A percentile compares a stretch with the other conserved stretches of the same genome.
These are phyloP conservation scores for Cynocephalus volans DNA, from an alignment of 2,113 vertebrate species.

Conservation along the genomic window DNA sequence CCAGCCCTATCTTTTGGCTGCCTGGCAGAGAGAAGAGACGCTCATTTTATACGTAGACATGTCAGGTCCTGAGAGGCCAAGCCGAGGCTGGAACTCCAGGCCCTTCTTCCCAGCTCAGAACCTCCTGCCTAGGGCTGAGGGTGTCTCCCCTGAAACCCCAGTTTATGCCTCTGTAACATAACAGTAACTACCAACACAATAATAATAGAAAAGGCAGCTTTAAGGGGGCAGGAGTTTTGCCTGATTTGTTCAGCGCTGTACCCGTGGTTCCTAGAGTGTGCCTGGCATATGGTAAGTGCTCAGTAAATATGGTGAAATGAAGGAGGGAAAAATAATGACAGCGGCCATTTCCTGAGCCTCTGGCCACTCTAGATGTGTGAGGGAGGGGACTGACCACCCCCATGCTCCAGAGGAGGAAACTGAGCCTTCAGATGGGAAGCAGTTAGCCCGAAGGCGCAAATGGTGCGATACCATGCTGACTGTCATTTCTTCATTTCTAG, in stretches of 20 bases:
- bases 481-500: not conserved
- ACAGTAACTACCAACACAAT: rapidly evolving
- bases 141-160: not conserved
- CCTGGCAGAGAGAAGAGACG: not conserved
- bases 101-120: too few species aligned
- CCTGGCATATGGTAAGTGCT: not conserved
- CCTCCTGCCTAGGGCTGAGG: too few species aligned
- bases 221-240: not conserved
- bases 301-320: not conserved
- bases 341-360: rapidly evolving
- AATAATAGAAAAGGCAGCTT: not conserved
- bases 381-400: rapidly evolving
- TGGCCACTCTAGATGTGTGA: rapidly evolving
- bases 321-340: rapidly evolving
- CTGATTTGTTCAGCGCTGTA: rapidly evolving
- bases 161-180: rapidly evolving
- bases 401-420: not conserved
- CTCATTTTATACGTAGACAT: not conserved
- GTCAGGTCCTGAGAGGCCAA: not conserved
- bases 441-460: not conserved
- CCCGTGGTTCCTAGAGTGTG: not conserved
- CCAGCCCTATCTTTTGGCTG: not conserved
- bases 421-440: not conserved
- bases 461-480: rapidly evolving
- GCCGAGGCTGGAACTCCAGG: rapidly evolving